A percentile compares a stretch with the other conserved stretches of the same genome.
phyloP scores from a whole-genome alignment of 2,113 vertebrate genomes.

The Vidua macroura region DNA sequence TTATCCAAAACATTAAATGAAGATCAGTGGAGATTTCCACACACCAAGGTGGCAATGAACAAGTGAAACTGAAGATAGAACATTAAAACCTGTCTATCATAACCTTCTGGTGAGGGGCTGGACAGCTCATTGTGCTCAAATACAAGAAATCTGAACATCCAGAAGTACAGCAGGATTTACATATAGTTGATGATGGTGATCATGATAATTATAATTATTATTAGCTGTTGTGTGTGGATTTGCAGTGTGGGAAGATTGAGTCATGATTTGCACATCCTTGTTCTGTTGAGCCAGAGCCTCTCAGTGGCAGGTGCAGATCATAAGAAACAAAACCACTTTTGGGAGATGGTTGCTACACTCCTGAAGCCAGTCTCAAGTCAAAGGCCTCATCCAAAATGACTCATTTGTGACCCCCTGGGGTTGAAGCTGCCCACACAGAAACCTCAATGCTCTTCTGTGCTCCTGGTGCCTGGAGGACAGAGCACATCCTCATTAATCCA shows the following conservation, averaged over 20 bases:
- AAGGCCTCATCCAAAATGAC: background rate
- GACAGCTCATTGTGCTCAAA: background rate
- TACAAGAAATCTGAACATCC: background rate
- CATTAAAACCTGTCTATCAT: background rate
- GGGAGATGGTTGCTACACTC: background rate
- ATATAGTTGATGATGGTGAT: accelerated
- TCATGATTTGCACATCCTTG: accelerated
- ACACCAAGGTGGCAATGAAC: background rate
- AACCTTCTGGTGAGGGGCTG: background rate
- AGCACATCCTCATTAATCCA: background rate
- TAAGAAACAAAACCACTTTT: accelerated
- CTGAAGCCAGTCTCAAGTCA: background rate
- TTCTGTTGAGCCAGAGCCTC: background rate
- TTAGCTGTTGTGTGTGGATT: background rate
- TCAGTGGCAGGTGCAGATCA: background rate
- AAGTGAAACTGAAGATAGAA: background rate
- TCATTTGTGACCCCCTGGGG: background rate
- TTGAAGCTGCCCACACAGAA: background rate
- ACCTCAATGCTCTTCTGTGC: background rate
- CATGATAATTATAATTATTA: too few species aligned
- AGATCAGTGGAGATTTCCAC: background rate
- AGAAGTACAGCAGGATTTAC: background rate
- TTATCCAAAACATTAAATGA: background rate
- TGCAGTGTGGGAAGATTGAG: background rate
- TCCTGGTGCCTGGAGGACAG: background rate